A percentile compares a stretch with the other conserved stretches of the same genome.
Conservation (phyloP, 2,113 vertebrate species). For the Herpetotheres cachinnans region DNA sequence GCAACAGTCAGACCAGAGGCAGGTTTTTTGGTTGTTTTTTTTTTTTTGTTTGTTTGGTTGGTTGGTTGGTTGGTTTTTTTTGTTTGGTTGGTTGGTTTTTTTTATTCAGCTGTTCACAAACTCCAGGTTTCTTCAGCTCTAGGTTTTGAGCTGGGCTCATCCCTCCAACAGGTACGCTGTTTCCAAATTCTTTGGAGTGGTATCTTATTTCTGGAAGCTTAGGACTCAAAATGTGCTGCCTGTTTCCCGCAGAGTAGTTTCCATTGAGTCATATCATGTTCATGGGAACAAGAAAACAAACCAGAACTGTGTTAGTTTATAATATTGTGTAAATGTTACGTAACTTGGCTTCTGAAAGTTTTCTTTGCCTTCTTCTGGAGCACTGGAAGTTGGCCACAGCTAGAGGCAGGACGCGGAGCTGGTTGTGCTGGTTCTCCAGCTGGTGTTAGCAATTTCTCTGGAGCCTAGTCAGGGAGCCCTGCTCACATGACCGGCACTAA, state of each 20-base stretch:
- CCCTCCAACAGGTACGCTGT: background rate
- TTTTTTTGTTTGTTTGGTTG: no score
- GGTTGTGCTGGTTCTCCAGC: background rate
- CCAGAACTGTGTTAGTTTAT: conserved; percentile 30
- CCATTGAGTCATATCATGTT: conserved; percentile 57
- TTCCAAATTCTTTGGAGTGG: background rate
- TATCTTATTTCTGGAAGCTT: conserved; percentile 22
- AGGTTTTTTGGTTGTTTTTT: background rate
- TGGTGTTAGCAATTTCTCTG: conserved; percentile 32
- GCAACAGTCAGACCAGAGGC: background rate
- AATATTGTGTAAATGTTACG: conserved; percentile 45
- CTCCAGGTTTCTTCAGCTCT: background rate
- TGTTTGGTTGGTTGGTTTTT: background rate
- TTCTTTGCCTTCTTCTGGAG: conserved; percentile 50
- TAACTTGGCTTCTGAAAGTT: conserved; percentile 52
- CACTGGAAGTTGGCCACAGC: background rate
- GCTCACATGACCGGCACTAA: background rate
- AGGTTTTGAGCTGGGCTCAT: background rate
- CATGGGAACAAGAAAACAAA: conserved; percentile 58
- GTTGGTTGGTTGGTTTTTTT: no score
- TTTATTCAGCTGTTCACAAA: background rate
- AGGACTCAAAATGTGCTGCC: background rate
- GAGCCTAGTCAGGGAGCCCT: background rate
- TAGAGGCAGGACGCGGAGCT: background rate
- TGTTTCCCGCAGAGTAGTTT: conserved; percentile 14